Evolutionary conservation across 2,113 vertebrate species (phyloP).

Genomic region (Bettongia penicillata): DNA sequence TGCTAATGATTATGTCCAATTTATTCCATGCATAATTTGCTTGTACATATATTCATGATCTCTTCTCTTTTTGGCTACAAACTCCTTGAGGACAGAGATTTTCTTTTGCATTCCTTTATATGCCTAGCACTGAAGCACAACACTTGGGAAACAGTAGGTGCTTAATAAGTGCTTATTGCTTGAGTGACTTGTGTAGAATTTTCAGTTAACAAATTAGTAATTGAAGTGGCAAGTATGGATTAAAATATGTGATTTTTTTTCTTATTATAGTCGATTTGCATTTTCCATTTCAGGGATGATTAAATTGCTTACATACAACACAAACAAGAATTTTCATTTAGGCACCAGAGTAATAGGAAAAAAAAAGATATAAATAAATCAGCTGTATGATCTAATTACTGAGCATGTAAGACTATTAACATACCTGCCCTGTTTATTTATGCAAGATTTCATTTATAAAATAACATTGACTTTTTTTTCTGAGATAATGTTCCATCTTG

Average conservation of each 20-base stretch:
- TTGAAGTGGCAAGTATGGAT: conserved; percentile 46
- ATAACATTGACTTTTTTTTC: conserved; percentile 2
- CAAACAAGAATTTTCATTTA: background rate
- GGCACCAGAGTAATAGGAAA: conserved; percentile 1
- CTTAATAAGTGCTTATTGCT: no score
- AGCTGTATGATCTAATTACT: background rate
- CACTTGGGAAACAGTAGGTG: no score
- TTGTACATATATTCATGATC: no score
- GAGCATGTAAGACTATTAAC: no score
- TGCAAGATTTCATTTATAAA: conserved; percentile 31
- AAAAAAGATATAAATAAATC: conserved; percentile 32
- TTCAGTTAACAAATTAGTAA: conserved; percentile 35
- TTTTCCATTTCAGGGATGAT: background rate
- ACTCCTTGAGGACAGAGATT: no score
- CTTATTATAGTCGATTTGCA: conserved; percentile 17
- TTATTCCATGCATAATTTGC: no score
- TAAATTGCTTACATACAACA: background rate
- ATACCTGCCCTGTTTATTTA: no score
- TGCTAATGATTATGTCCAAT: no score
- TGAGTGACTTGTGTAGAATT: background rate
- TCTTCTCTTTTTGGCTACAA: no score
- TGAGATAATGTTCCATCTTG: background rate
- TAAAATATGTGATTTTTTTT: conserved; percentile 30
- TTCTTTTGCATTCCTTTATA: no score
- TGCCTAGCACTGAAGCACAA: no score